Evolutionary conservation across 2,797 vertebrate species (phyloP).

Genomic region (Chrysocyon brachyurus): DNA sequence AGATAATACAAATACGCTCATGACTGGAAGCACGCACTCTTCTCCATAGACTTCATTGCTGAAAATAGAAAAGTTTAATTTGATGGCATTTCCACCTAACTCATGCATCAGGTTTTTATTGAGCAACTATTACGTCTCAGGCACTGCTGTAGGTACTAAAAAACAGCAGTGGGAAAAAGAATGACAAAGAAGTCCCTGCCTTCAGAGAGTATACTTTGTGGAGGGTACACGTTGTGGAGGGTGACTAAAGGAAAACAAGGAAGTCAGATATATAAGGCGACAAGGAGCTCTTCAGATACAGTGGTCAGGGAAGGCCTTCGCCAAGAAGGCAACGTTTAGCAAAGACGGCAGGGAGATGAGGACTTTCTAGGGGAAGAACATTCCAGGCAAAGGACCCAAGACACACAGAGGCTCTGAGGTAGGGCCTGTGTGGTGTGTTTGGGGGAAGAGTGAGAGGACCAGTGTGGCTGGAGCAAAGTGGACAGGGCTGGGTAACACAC

Average conservation of each 20-base stretch:
- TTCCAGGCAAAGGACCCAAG: neutral
- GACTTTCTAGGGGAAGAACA: neutral
- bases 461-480: too few relatives aligned
- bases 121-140: neutral
- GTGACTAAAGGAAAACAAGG: neutral
- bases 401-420: neutral
- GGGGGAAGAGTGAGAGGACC: neutral
- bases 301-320: neutral
- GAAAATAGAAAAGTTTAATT: conserved; percentile 35
- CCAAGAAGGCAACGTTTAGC: neutral
- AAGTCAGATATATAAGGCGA: neutral
- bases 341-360: neutral
- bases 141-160: neutral
- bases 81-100: conserved; percentile 34
- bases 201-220: neutral
- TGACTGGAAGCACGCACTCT: conserved; percentile 24
- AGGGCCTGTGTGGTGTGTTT: neutral
- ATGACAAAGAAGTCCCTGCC: neutral
- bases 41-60: neutral
- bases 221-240: neutral
- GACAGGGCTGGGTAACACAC: neutral
- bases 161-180: conserved; percentile 4
- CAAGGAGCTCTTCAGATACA: neutral
- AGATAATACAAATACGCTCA: neutral
- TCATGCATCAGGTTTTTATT: conserved; percentile 27